Evolutionary conservation across 2,888 invertebrate species (phyloP).

Genomic region (Lysandra coridon): DNA sequence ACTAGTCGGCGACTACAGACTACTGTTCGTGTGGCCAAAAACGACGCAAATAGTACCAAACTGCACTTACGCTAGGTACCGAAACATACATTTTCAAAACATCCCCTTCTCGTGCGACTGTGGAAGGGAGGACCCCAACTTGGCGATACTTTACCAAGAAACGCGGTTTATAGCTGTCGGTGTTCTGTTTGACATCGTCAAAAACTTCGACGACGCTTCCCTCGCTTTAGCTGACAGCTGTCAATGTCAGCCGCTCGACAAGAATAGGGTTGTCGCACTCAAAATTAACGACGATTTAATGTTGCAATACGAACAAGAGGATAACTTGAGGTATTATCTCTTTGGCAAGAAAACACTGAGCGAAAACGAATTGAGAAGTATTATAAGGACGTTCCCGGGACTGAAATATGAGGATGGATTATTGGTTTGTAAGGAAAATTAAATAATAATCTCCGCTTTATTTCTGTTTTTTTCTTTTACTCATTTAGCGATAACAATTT

Average conservation of each 20-base stretch:
- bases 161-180: not conserved
- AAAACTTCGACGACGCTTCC: not conserved
- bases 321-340: not conserved
- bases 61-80: not conserved
- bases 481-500: not conserved
- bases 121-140: not conserved
- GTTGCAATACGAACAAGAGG: not conserved
- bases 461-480: not conserved
- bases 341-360: not conserved
- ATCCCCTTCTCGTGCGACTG: not conserved
- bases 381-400: not conserved
- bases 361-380: not conserved
- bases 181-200: not conserved
- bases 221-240: slow-evolving; percentile 21
- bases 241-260: slow-evolving; percentile 6
- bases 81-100: not conserved
- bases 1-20: not conserved
- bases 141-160: not conserved
- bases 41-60: not conserved
- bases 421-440: not conserved
- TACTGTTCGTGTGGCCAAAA: not conserved
- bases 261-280: not conserved
- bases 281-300: not conserved
- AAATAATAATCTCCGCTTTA: not conserved
- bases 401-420: not conserved